A percentile compares a stretch with the other conserved stretches of the same genome.
phyloP scores from a whole-genome alignment of 2,888 invertebrate genomes.

The Caenorhabditis auriculariae region DNA sequence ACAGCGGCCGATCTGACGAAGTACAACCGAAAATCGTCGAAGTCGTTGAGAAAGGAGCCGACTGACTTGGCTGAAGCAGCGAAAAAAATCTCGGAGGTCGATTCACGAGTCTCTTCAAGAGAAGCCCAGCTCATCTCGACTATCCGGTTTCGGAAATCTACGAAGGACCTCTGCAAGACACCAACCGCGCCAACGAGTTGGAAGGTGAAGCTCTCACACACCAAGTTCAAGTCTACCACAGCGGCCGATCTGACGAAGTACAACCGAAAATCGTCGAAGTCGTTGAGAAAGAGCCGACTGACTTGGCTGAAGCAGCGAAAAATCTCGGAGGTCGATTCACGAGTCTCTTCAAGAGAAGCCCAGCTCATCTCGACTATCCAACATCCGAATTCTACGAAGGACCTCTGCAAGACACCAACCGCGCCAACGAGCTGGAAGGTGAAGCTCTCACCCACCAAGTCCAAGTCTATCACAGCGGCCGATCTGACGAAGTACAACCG shows the following conservation, averaged over 20 bases:
- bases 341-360: conserved; percentile 36
- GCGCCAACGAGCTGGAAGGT: conserved; percentile 28
- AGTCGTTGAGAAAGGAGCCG: too few species aligned
- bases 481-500: conserved; percentile 11
- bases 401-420: conserved; percentile 14
- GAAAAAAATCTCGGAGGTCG: too few species aligned
- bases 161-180: conserved; percentile 10
- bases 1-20: too few species aligned
- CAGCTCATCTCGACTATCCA: conserved; percentile 36
- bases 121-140: conserved; percentile 9
- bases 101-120: conserved; percentile 20
- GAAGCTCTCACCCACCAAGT: conserved; percentile 30
- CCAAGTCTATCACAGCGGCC: conserved; percentile 27
- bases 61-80: too few species aligned
- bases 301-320: conserved; percentile 6
- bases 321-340: too few species aligned
- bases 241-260: conserved; percentile 16
- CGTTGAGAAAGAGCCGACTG: too few species aligned
- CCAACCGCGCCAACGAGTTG: conserved; percentile 8
- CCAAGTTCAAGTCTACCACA: conserved; percentile 22
- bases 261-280: conserved; percentile 8
- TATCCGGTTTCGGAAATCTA: conserved; percentile 13
- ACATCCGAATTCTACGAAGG: conserved; percentile 18
- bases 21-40: too few species aligned
- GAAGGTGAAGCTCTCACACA: conserved; percentile 22